A percentile compares a stretch with the other conserved stretches of the same genome.
Conservation (phyloP, 2,797 vertebrate genomes). For the Malurus splendens region DNA sequence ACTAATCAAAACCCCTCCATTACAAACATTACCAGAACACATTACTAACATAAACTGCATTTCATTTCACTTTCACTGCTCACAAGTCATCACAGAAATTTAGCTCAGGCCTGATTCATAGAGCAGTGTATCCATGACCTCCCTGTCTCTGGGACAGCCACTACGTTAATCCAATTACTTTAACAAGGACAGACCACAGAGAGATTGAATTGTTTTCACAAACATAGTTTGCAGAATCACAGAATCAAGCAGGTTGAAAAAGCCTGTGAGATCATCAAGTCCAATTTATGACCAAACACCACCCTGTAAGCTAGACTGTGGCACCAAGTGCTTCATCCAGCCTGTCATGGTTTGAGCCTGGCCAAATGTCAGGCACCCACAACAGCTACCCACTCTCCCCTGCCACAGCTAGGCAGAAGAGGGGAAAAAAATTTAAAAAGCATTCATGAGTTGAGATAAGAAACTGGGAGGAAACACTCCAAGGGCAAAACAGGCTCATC, state of each 20-base stretch:
- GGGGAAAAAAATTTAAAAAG: too few species aligned
- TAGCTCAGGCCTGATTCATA: not conserved
- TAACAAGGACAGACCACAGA: rapidly evolving
- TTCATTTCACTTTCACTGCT: not conserved
- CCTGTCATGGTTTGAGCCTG: too few species aligned
- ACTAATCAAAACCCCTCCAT: rapidly evolving
- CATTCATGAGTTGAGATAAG: too few species aligned
- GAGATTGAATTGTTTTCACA: rapidly evolving
- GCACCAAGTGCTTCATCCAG: not conserved
- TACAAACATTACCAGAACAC: not conserved
- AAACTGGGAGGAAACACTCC: too few species aligned
- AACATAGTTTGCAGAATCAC: not conserved
- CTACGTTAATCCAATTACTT: not conserved
- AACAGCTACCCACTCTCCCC: too few species aligned
- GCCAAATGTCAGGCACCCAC: too few species aligned
- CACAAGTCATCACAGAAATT: not conserved
- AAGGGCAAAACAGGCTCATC: too few species aligned
- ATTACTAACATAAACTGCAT: not conserved
- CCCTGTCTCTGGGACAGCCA: not conserved
- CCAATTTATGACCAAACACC: not conserved
- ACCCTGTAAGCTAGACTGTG: not conserved
- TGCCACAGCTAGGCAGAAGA: too few species aligned
- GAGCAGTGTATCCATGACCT: rapidly evolving
- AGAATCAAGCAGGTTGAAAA: not conserved
- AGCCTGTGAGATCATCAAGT: not conserved